A percentile compares a stretch with the other conserved stretches of the same genome.
Conservation (phyloP, 2,888 invertebrate genomes). For the Globia sparganii region DNA sequence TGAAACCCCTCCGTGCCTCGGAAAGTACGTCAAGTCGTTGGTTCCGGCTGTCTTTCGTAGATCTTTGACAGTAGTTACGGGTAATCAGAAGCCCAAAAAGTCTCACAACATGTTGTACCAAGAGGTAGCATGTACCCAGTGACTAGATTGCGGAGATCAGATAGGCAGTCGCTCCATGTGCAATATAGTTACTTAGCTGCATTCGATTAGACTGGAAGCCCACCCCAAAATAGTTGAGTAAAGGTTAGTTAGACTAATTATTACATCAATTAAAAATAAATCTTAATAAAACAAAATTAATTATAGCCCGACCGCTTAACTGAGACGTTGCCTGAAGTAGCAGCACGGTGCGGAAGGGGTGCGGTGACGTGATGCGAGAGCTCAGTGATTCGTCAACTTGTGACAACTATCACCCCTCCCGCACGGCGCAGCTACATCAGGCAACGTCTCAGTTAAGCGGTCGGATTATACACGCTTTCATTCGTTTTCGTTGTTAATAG, state of each 20-base stretch:
- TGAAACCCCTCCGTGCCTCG: background rate
- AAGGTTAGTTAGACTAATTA: background rate
- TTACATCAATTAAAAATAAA: background rate
- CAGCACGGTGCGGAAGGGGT: too few relatives aligned
- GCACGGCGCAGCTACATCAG: too few relatives aligned
- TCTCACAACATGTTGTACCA: too few relatives aligned
- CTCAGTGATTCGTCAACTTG: too few relatives aligned
- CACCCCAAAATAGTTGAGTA: background rate
- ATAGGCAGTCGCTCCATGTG: background rate
- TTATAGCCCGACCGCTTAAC: too few relatives aligned
- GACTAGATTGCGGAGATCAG: too few relatives aligned
- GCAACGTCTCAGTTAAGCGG: too few relatives aligned
- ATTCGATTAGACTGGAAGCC: background rate
- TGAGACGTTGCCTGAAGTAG: too few relatives aligned
- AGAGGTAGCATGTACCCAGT: too few relatives aligned
- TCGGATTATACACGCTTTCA: background rate
- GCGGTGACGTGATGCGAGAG: too few relatives aligned
- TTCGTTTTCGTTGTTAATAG: background rate
- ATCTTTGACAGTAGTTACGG: background rate
- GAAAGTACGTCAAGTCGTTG: background rate
- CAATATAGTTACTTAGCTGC: background rate
- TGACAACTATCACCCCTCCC: too few relatives aligned
- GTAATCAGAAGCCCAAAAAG: too few relatives aligned
- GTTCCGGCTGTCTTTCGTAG: background rate
- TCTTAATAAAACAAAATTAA: background rate